Conservation (phyloP, 2,888 invertebrate genomes). For the Apocheima hispidaria region DNA sequence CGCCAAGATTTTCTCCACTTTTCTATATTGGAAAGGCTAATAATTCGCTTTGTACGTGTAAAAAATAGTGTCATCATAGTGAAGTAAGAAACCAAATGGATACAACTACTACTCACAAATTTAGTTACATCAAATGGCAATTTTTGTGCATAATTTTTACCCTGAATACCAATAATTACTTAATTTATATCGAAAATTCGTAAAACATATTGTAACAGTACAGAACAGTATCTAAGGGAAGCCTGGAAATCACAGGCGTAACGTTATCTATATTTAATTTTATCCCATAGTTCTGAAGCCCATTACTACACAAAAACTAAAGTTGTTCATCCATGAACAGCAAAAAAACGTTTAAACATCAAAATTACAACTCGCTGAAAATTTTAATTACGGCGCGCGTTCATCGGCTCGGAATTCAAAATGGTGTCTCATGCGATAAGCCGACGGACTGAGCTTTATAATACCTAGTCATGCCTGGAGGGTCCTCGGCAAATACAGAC, state of each 20-base stretch:
- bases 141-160: not conserved
- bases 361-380: constrained; percentile 10
- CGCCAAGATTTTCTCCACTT: too few relatives aligned
- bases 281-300: not conserved
- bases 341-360: not conserved
- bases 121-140: not conserved
- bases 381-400: constrained; percentile 5
- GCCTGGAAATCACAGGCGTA: not conserved
- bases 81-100: too few relatives aligned
- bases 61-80: too few relatives aligned
- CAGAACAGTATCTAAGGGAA: too few relatives aligned
- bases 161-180: too few relatives aligned
- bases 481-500: constrained; percentile 21
- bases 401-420: constrained; percentile 14
- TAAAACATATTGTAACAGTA: too few relatives aligned
- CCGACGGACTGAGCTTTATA: constrained; percentile 22
- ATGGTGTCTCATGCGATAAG: constrained; percentile 16
- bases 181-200: too few relatives aligned
- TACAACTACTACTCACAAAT: too few relatives aligned
- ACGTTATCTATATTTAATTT: not conserved
- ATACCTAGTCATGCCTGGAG: constrained; percentile 35
- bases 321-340: not conserved
- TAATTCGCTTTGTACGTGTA: too few relatives aligned
- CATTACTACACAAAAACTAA: not conserved
- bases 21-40: too few relatives aligned